Percentiles rank a stretch among this genome's conserved stretches.
phyloP scores from a whole-genome alignment of 2,113 vertebrate species.

The Ophiodon elongatus region DNA sequence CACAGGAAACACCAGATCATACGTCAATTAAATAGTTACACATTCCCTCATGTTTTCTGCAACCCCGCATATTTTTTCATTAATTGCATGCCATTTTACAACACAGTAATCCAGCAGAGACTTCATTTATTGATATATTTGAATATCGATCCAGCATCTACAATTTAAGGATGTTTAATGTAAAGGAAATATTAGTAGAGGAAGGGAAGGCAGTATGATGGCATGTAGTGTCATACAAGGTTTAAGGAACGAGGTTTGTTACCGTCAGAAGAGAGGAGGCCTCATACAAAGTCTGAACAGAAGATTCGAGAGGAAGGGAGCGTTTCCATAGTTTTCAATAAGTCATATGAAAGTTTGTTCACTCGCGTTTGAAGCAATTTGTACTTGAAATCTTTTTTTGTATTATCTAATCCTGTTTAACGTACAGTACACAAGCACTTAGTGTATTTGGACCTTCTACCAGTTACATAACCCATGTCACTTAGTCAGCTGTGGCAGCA shows the following conservation, averaged over 20 bases:
- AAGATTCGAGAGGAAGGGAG: not conserved
- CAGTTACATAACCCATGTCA: slow-evolving; percentile 69
- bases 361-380: not conserved
- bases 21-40: no score
- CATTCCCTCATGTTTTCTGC: no score
- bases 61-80: no score
- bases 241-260: slow-evolving; percentile 6
- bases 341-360: not conserved
- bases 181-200: not conserved
- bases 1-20: no score
- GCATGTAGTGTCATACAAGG: not conserved
- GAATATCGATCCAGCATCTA: no score
- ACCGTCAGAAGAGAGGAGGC: not conserved
- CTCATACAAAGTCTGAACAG: not conserved
- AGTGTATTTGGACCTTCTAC: slow-evolving; percentile 61
- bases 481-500: slow-evolving; percentile 72
- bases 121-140: not conserved
- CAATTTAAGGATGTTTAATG: not conserved
- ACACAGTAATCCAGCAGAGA: no score
- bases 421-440: slow-evolving; percentile 20
- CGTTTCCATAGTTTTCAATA: slow-evolving; percentile 1
- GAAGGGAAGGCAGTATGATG: not conserved
- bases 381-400: not conserved
- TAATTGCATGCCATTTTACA: no score
- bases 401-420: slow-evolving; percentile 11